These are phyloP conservation scores for Apodemia duryi DNA, from an alignment of 2,888 invertebrate genomes.

Conservation along the genomic window DNA sequence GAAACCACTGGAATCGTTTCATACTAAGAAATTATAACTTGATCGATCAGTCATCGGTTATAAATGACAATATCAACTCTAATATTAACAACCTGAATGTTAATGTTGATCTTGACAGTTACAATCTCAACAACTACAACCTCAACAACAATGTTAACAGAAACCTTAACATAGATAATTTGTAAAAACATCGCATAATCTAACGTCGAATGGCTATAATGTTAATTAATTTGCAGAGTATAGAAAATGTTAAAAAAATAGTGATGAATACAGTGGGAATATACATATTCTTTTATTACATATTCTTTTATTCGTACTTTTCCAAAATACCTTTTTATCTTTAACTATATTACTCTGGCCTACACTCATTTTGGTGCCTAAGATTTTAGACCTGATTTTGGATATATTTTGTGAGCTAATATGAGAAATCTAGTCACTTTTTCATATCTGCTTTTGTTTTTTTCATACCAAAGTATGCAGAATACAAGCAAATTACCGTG, in stretches of 20 bases:
- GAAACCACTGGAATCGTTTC: constrained; percentile 6
- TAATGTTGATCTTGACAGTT: constrained; percentile 8
- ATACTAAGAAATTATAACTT: background rate
- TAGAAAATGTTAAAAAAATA: background rate
- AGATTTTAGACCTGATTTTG: no score
- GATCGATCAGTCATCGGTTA: background rate
- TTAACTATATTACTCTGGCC: no score
- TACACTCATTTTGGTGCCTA: no score
- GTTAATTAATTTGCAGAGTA: background rate
- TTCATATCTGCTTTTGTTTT: no score
- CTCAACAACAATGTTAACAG: background rate
- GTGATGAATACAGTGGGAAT: background rate
- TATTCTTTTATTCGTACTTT: no score
- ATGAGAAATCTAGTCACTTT: no score
- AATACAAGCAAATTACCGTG: no score
- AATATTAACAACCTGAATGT: background rate
- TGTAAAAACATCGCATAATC: background rate
- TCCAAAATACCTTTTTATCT: no score
- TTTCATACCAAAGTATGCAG: no score
- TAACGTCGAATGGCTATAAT: background rate
- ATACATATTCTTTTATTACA: no score
- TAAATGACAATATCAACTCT: background rate
- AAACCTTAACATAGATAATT: constrained; percentile 4
- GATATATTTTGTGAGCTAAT: no score
- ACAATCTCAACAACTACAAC: constrained; percentile 9